Percentiles rank a stretch among this genome's conserved stretches.
phyloP scores from a whole-genome alignment of 2,113 vertebrate species.

The Nannobrachium achirus region DNA sequence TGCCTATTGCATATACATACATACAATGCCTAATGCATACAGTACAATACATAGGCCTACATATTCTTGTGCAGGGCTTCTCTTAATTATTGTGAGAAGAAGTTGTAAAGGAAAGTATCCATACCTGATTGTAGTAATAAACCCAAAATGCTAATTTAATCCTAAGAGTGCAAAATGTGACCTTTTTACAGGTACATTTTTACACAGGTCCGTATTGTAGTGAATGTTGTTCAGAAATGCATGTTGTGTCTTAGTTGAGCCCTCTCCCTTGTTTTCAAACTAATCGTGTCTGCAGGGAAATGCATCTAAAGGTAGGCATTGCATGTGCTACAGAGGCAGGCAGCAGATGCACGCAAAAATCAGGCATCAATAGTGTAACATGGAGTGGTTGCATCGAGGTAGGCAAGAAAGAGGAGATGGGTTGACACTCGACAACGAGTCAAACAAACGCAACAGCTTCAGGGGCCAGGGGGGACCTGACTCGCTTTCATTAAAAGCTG shows the following conservation, averaged over 20 bases:
- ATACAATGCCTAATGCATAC: too few relatives aligned
- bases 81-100: neutral
- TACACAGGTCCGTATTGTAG: too few relatives aligned
- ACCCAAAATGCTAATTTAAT: neutral
- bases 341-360: neutral
- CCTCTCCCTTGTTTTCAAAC: too few relatives aligned
- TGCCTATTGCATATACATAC: too few relatives aligned
- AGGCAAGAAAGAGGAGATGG: neutral
- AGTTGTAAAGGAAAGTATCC: slow-evolving; percentile 6
- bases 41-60: too few relatives aligned
- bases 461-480: neutral
- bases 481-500: neutral
- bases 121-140: neutral
- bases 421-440: neutral
- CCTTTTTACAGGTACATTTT: neutral
- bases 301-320: too few relatives aligned
- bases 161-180: too few relatives aligned
- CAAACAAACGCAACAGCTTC: neutral
- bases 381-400: neutral
- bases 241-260: too few relatives aligned
- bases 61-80: neutral
- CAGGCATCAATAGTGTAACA: neutral
- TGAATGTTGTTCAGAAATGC: too few relatives aligned
- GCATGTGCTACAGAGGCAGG: neutral
- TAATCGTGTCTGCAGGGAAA: too few relatives aligned